Evolutionary conservation across 2,888 invertebrate species (phyloP).

Genomic region (Anthophora plumipes): DNA sequence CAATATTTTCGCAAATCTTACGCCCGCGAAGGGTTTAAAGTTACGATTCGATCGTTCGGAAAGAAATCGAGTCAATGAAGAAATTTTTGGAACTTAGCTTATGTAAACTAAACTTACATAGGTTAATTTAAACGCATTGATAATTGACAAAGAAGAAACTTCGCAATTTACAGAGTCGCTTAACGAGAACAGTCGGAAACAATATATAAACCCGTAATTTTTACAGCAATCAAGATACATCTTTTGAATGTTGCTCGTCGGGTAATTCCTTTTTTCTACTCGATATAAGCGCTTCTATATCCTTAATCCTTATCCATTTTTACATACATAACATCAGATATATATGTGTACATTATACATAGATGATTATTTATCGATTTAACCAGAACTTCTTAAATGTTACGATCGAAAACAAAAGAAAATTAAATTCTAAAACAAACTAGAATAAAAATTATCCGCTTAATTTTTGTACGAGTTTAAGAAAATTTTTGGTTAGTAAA

Average conservation of each 20-base stretch:
- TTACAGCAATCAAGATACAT: conserved; percentile 18
- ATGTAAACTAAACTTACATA: conserved; percentile 4
- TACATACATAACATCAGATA: conserved; percentile 53
- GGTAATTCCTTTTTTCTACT: conserved; percentile 15
- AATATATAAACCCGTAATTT: conserved; percentile 25
- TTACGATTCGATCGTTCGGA: conserved; percentile 1
- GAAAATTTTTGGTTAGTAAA: conserved; percentile 45
- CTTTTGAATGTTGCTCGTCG: conserved; percentile 2
- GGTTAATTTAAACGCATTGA: background rate
- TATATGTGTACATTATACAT: conserved; percentile 10
- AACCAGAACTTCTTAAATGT: conserved; percentile 38
- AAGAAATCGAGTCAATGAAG: background rate
- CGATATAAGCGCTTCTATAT: conserved; percentile 30
- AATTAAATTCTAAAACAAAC: background rate
- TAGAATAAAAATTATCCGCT: background rate
- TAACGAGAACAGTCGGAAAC: conserved; percentile 13
- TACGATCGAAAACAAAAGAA: background rate
- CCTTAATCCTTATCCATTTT: conserved; percentile 35
- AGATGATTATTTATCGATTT: conserved; percentile 31
- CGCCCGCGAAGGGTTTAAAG: background rate
- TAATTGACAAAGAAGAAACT: background rate
- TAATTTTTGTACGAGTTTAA: background rate
- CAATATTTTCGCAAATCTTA: background rate
- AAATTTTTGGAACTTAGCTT: conserved; percentile 15
- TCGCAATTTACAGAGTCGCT: background rate